Base-by-base conservation (phyloP, 1,140 invertebrate species). In the Agrilus planipennis region DNA sequence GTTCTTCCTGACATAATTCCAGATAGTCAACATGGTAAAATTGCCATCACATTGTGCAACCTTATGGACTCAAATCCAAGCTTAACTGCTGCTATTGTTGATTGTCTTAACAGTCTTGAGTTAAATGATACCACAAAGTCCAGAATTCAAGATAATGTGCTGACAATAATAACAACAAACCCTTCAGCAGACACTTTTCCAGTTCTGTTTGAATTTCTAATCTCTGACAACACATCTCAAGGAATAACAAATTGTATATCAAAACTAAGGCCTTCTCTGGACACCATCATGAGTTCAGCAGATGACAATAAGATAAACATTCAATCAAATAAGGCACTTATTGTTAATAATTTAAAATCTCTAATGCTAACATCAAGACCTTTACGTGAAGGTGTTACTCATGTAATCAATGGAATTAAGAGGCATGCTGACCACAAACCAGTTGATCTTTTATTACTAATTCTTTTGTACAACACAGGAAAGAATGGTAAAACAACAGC, bases 381-480 rank as follows among this genome's bases (percentile, higher is more conserved):
- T 5, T 29, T 54, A 9, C 37, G 36, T 2, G 55, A 58, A 34
- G 44, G 39, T 20, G 57, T 53, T 51, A 47, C 58, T 18, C 50
- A 42, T 34, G 29, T 52, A n/a, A 53, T 58, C 28, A 44, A 44
- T 6, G 50, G 20, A 34, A 49, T 56, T 34, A 45, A 46, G 29
- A 5, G 14, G 2, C 28, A 30, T 36, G 42, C 19, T 31, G 50
- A 55, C 39, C 51, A 52, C 34, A 68, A 65, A 42, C 55, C 65
- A 0, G 18, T 69, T 7, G 66, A 69, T 50, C 51, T 66, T 10
- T 43, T 69, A 10, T 49, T 68, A 36, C 35, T 69, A 15, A 47
- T 68, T 22, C 49, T 67, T 49, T 44, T 69, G 1, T 60, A 66
- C 39, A 47, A 60, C 7, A 53, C 54, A 7, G 53, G 55, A 17